Evolutionary conservation across 2,113 vertebrate genomes (phyloP), one percentile per base, ranked within the genome.

Genomic region (Nesogale talazaci): DNA sequence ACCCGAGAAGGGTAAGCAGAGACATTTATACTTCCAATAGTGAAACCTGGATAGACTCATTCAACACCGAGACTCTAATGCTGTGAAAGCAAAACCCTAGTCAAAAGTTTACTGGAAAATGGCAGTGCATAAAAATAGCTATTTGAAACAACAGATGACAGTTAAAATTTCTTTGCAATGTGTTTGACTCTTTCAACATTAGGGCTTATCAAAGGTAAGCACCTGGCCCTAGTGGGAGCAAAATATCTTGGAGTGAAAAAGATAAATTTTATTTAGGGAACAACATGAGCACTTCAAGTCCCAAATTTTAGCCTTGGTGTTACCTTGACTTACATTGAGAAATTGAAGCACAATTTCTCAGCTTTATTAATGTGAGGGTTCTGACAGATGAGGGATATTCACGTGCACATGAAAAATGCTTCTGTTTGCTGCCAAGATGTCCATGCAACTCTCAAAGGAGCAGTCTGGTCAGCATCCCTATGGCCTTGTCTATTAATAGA

Each of bases 61-160:
- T 74, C 38, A 80, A 85, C 36, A 59, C 36, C 10, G 9, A 9
- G n/a, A 29, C 70, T 25, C 1, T 29, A n/a, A 52, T 85, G 25
- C 65, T n/a, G 34, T 27, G 25, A 86, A 2, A 57, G 1, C 8
- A 82, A 91, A 89, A 12, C 20, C 70, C 46, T 80, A 80, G 1
- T 56, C 36, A 29, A 72, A 4, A 86, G 83, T 93, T 76, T 36
- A 4, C 52, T 80, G 34, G n/a, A 70, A 86, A 94, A 89, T 20
- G 27, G n/a, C 10, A 86, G 87, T 34, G 8, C 34, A 75, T 36
- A 74, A 83, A 81, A 56, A 38, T 17, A 17, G 2, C 38, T 31
- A 36, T 19, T 63, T 70, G 40, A 83, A 80, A 80, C 38, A 67
- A n/a, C 46, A 92, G 38, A 63, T 88, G 14, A 34, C 22, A 56